Conservation (phyloP, 2,113 vertebrate species). For the Rhinoderma darwinii region DNA sequence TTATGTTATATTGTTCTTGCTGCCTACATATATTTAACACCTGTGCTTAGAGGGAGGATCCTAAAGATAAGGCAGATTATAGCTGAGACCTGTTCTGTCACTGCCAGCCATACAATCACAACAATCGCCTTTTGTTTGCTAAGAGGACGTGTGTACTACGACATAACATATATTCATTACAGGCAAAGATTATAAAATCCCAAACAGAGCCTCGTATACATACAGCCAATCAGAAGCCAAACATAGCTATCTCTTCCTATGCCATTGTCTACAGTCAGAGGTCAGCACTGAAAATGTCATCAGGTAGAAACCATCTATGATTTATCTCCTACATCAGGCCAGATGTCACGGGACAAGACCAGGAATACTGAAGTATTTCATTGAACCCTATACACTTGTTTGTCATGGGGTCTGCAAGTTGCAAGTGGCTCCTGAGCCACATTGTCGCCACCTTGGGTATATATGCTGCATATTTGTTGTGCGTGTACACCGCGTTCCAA, state of each 20-base stretch:
- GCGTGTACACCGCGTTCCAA: too few species aligned
- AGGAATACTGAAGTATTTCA: too few species aligned
- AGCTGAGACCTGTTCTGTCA: slow-evolving; percentile 16
- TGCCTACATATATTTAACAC: slow-evolving; percentile 19
- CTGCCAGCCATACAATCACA: neutral
- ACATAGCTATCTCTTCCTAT: neutral
- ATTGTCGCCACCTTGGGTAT: too few species aligned
- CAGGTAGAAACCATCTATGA: neutral
- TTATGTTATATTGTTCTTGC: neutral
- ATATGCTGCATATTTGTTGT: too few species aligned
- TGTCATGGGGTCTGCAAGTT: too few species aligned
- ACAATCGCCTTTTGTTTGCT: slow-evolving; percentile 20
- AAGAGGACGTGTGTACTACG: neutral
- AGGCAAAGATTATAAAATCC: neutral
- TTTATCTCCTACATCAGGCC: too few species aligned
- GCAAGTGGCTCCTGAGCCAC: too few species aligned
- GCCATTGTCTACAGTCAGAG: too few species aligned
- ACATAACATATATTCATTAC: neutral
- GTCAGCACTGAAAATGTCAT: neutral
- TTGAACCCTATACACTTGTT: too few species aligned
- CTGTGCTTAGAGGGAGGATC: slow-evolving; percentile 38
- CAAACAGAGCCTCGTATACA: neutral
- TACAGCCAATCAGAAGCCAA: neutral
- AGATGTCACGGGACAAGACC: too few species aligned
- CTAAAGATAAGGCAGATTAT: neutral